Percentiles rank a stretch among this genome's conserved stretches.
Evolutionary conservation across 2,797 vertebrate species (phyloP).

Genomic region (Gymnothorax reevesii): DNA sequence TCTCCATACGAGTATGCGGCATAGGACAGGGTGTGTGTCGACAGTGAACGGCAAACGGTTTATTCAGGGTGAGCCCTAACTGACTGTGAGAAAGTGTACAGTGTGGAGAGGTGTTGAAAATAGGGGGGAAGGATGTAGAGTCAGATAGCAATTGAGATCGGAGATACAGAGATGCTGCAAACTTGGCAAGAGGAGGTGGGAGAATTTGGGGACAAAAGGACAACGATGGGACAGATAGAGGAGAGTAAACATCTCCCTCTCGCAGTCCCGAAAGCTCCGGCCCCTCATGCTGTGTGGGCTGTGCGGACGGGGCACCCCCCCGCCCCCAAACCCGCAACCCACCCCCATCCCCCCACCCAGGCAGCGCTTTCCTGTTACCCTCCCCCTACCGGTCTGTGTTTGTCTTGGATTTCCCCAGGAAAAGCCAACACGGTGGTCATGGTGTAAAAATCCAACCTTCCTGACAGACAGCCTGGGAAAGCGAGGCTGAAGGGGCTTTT

Average conservation of each 20-base stretch:
- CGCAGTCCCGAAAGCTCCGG: constrained; percentile 51
- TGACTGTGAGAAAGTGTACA: constrained; percentile 9
- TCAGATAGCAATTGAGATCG: constrained; percentile 61
- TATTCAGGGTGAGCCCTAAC: constrained; percentile 42
- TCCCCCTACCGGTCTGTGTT: constrained; percentile 54
- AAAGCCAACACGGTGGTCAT: constrained; percentile 71
- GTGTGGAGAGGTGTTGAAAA: constrained; percentile 34
- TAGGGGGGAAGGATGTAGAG: constrained; percentile 61
- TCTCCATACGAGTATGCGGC: neutral
- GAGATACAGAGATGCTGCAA: constrained; percentile 52
- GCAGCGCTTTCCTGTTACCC: constrained; percentile 69
- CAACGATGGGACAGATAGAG: constrained; percentile 45
- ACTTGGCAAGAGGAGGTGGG: constrained; percentile 40
- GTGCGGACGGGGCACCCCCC: constrained; percentile 47
- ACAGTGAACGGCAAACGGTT: neutral
- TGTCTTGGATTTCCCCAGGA: constrained; percentile 60
- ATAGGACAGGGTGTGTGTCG: neutral
- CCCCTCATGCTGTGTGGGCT: constrained; percentile 67
- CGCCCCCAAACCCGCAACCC: constrained; percentile 19
- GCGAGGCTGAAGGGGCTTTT: constrained; percentile 58
- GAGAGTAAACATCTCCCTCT: constrained; percentile 41
- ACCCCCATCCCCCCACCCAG: constrained; percentile 48
- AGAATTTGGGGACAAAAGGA: constrained; percentile 49
- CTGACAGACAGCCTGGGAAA: constrained; percentile 76
- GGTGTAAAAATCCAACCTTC: constrained; percentile 77